phyloP scores from a whole-genome alignment of 2,797 vertebrate species.

The Apogon hyalosoma region DNA sequence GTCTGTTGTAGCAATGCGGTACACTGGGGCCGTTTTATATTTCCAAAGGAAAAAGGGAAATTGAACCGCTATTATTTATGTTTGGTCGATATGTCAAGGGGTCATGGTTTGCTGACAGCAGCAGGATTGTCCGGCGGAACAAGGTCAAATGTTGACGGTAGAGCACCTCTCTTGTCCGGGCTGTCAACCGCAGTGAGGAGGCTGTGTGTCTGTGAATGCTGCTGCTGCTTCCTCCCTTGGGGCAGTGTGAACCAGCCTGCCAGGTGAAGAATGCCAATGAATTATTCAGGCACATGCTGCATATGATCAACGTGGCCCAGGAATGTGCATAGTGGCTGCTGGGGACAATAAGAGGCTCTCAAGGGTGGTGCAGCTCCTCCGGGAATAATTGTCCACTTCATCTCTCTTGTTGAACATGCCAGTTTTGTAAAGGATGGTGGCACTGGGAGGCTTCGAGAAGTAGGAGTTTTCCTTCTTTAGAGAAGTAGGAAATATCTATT shows the following conservation, averaged over 20 bases:
- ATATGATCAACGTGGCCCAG: conserved; percentile 58
- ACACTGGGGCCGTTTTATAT: conserved; percentile 52
- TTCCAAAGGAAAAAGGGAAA: conserved; percentile 52
- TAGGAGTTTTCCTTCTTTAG: background rate
- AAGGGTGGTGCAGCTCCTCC: conserved; percentile 6
- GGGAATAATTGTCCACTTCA: conserved; percentile 14
- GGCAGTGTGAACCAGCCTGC: conserved; percentile 56
- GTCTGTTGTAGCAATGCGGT: conserved; percentile 72
- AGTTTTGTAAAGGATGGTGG: conserved; percentile 7
- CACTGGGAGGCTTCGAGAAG: conserved; percentile 1
- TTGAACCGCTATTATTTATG: conserved; percentile 74
- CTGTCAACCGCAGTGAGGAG: conserved; percentile 61
- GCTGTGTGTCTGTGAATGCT: conserved; percentile 10
- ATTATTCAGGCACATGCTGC: conserved; percentile 78
- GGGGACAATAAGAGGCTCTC: conserved; percentile 47
- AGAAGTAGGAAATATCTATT: background rate
- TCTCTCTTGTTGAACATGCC: conserved; percentile 18
- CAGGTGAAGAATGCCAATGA: conserved; percentile 76
- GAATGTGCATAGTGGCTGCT: conserved; percentile 52
- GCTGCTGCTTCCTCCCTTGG: conserved; percentile 34
- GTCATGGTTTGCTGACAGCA: conserved; percentile 74
- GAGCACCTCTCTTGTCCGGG: conserved; percentile 38
- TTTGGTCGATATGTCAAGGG: conserved; percentile 73
- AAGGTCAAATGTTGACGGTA: conserved; percentile 69
- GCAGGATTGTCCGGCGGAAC: conserved; percentile 59